Evolutionary conservation across 2,797 vertebrate species (phyloP).

Genomic region (Lepidocolaptes lacrymiger): DNA sequence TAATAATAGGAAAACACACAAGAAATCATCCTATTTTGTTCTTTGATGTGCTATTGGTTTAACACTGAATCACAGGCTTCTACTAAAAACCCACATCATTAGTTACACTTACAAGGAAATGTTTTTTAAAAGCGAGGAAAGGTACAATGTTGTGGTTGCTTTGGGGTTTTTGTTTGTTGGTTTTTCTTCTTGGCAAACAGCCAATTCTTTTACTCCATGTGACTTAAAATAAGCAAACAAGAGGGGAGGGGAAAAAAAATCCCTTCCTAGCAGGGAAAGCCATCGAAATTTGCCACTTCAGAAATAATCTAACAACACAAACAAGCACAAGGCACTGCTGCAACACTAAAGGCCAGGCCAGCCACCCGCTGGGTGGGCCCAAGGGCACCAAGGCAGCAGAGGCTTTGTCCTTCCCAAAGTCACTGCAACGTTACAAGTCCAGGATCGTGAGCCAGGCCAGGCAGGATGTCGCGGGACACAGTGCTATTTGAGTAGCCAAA

Average conservation of each 20-base stretch:
- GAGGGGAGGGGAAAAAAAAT: accelerated
- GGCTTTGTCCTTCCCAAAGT: not conserved
- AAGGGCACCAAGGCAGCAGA: not conserved
- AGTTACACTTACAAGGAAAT: not conserved
- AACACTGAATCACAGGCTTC: not conserved
- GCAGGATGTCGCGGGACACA: accelerated
- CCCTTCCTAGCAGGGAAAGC: not conserved
- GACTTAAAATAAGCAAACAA: constrained; percentile 30
- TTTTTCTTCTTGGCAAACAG: not conserved
- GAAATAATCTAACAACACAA: not conserved
- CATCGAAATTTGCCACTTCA: not conserved
- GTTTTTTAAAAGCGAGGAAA: not conserved
- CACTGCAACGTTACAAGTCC: not conserved
- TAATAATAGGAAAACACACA: not conserved
- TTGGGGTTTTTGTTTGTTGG: not conserved
- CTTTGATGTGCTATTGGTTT: not conserved
- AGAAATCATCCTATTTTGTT: not conserved
- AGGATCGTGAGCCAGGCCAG: accelerated
- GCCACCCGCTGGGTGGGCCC: not conserved
- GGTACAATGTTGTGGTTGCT: not conserved
- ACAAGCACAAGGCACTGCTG: not conserved
- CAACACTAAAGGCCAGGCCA: not conserved
- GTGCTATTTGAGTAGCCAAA: not conserved
- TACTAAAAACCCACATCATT: not conserved
- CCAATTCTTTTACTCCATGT: constrained; percentile 13